These are phyloP conservation scores for Drosophila triauraria DNA, from an alignment of 1,140 invertebrate genomes.

Conservation along the genomic window DNA sequence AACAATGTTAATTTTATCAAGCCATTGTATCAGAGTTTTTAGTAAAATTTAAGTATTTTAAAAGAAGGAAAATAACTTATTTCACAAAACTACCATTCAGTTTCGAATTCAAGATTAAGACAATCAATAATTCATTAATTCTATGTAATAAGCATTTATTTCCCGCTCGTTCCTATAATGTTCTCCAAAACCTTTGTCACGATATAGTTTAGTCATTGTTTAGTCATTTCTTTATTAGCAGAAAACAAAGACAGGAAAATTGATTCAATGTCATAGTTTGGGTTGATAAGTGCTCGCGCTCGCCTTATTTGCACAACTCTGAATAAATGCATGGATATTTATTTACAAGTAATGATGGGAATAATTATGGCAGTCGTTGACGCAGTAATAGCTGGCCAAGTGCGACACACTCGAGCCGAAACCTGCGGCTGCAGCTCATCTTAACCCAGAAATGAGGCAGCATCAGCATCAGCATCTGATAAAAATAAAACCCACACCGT, in stretches of 20 bases:
- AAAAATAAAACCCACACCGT: slow-evolving; percentile 54
- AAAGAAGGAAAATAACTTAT: no score
- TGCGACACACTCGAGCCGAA: slow-evolving; percentile 24
- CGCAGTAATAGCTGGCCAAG: slow-evolving; percentile 66
- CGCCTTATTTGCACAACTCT: slow-evolving; percentile 54
- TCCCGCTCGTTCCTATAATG: background rate
- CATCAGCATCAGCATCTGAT: slow-evolving; percentile 40
- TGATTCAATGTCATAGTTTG: slow-evolving; percentile 40
- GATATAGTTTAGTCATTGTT: slow-evolving; percentile 26
- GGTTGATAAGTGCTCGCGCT: slow-evolving; percentile 30
- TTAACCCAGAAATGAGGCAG: slow-evolving; percentile 72
- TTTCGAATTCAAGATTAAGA: background rate
- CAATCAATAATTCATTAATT: no score
- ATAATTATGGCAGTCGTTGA: slow-evolving; percentile 60
- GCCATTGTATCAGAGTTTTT: no score
- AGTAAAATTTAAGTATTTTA: no score
- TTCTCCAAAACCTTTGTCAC: slow-evolving; percentile 1
- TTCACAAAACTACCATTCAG: background rate
- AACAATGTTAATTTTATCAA: no score
- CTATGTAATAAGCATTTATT: background rate
- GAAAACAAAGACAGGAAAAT: slow-evolving; percentile 37
- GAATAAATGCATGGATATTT: slow-evolving; percentile 44
- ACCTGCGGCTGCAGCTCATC: slow-evolving; percentile 46
- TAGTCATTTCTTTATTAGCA: slow-evolving; percentile 26
- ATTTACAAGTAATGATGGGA: slow-evolving; percentile 43